Percentiles rank a stretch among this genome's conserved stretches.
phyloP scores from a whole-genome alignment of 37 sponge, comb jelly and placozoan genomes.

The Haliclona indistincta region DNA sequence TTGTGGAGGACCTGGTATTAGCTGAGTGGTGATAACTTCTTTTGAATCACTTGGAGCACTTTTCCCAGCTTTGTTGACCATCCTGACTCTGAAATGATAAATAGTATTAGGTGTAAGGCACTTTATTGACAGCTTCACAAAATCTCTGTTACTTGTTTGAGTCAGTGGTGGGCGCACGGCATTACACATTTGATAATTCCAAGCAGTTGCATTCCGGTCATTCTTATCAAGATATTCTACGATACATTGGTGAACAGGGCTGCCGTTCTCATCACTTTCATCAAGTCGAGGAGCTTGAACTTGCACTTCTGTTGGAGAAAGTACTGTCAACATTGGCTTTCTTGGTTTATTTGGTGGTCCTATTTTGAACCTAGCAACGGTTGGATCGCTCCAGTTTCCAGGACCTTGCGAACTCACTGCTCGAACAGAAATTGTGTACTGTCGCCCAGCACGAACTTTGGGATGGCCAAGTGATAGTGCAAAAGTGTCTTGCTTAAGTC shows the following conservation, averaged over 20 bases:
- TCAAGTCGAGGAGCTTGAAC: neutral
- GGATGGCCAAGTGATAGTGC: neutral
- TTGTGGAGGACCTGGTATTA: neutral
- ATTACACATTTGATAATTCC: no score
- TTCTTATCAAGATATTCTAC: neutral
- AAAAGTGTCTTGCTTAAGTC: no score
- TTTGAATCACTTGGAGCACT: neutral
- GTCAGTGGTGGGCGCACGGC: no score
- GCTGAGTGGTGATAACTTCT: neutral
- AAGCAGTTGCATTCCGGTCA: neutral
- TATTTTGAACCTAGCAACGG: neutral
- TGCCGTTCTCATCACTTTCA: neutral
- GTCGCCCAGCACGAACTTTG: neutral
- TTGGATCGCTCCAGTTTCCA: neutral
- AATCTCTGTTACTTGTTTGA: neutral
- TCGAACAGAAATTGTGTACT: neutral
- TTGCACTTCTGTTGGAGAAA: neutral
- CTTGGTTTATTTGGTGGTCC: neutral
- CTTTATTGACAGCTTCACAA: neutral
- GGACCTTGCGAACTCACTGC: neutral
- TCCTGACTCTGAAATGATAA: neutral
- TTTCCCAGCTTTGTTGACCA: neutral
- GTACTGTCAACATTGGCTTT: neutral
- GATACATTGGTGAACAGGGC: slow-evolving; percentile 2
- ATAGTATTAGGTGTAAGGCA: neutral